Conservation (phyloP, 2,888 invertebrate species). For the Epirrhoe alternata region DNA sequence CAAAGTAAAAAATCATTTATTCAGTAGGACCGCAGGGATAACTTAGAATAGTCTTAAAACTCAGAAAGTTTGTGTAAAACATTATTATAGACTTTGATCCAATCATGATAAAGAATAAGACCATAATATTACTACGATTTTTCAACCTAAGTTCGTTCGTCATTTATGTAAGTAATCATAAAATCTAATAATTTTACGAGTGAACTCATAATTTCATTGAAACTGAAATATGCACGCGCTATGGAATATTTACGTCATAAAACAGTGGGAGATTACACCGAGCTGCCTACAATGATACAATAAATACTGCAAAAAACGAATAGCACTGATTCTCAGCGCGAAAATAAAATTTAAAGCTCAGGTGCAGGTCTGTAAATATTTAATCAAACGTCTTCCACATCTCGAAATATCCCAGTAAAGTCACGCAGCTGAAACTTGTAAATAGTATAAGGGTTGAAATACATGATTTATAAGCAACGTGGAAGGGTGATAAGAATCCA, state of each 20-base stretch:
- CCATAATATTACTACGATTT: too few species aligned
- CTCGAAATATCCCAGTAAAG: conserved; percentile 33
- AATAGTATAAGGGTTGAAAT: conserved; percentile 42
- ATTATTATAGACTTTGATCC: too few species aligned
- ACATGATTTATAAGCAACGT: conserved; percentile 45
- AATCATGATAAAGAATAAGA: too few species aligned
- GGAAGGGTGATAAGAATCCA: conserved; percentile 43
- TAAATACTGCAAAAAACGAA: not conserved
- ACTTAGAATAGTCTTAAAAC: too few species aligned
- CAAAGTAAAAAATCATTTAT: too few species aligned
- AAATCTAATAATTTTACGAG: not conserved
- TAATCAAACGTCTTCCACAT: conserved; percentile 13
- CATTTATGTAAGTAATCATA: not conserved
- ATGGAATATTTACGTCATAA: not conserved
- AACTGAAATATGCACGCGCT: not conserved
- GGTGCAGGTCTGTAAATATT: conserved; percentile 25
- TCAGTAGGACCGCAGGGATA: too few species aligned
- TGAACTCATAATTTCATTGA: not conserved
- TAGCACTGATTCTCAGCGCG: conserved; percentile 8
- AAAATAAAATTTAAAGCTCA: conserved; percentile 14
- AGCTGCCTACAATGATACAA: not conserved
- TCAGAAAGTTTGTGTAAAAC: too few species aligned
- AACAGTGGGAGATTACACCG: not conserved
- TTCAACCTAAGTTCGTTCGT: not conserved
- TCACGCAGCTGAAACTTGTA: conserved; percentile 41